Evolutionary conservation across 2,797 vertebrate species (phyloP).

Genomic region (Euthynnus affinis): DNA sequence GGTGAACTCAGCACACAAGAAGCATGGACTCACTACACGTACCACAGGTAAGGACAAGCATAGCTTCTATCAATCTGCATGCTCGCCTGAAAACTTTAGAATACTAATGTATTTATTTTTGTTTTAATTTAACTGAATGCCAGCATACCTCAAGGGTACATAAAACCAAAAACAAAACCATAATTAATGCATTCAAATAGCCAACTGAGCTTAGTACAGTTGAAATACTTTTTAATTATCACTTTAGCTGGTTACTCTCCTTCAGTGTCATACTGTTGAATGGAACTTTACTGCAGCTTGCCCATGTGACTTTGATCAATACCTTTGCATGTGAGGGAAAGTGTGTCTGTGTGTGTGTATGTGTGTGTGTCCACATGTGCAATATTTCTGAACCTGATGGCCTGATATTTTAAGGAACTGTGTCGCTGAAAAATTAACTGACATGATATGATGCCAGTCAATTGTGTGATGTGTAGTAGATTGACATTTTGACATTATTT

Average conservation of each 20-base stretch:
- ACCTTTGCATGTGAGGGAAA: constrained; percentile 53
- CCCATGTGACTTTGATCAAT: constrained; percentile 77
- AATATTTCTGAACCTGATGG: constrained; percentile 16
- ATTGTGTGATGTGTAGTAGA: neutral
- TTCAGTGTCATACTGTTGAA: constrained; percentile 42
- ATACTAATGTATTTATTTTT: neutral
- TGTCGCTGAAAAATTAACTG: neutral
- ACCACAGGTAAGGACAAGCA: constrained; percentile 70
- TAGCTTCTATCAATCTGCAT: neutral
- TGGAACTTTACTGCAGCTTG: constrained; percentile 74
- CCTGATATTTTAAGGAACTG: neutral
- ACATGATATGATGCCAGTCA: neutral
- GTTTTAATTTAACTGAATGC: neutral
- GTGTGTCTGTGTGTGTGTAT: constrained; percentile 37
- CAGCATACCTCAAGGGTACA: neutral
- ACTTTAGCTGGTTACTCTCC: constrained; percentile 7
- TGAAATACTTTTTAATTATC: neutral
- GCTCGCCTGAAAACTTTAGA: neutral
- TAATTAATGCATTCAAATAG: neutral
- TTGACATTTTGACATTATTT: neutral
- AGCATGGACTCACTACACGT: constrained; percentile 66
- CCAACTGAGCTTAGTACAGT: neutral
- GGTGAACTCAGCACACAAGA: constrained; percentile 46
- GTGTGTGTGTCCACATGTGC: neutral
- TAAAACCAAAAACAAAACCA: neutral